Conservation (phyloP, 2,113 vertebrate species). For the Rafetus swinhoei region DNA sequence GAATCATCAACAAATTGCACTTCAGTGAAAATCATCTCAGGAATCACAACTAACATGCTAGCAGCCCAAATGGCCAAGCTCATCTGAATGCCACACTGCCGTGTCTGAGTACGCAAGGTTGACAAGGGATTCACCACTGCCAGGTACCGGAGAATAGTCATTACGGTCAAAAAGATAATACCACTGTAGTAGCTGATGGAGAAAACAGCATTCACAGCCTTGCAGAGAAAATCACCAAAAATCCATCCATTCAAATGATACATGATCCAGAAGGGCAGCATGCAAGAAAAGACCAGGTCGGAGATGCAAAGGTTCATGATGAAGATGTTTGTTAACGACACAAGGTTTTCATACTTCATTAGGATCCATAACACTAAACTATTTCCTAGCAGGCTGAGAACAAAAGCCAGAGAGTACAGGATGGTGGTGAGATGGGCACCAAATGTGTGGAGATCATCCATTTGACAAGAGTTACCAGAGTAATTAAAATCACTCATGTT, state of each 20-base stretch:
- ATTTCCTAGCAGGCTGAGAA: conserved; percentile 91
- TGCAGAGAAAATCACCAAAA: conserved; percentile 84
- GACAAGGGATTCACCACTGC: conserved; percentile 87
- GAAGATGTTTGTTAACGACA: conserved; percentile 87
- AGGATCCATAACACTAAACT: conserved; percentile 87
- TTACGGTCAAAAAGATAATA: conserved; percentile 86
- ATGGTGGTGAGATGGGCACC: conserved; percentile 68
- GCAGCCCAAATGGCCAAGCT: conserved; percentile 79
- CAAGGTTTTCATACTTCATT: conserved; percentile 87
- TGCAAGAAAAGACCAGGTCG: conserved; percentile 87
- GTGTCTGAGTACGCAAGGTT: conserved; percentile 69
- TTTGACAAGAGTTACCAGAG: conserved; percentile 72
- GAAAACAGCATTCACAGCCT: conserved; percentile 83
- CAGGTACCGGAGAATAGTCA: conserved; percentile 88
- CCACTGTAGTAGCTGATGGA: conserved; percentile 90
- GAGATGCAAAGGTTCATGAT: conserved; percentile 92
- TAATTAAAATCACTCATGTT: not conserved
- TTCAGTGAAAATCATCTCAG: conserved; percentile 75
- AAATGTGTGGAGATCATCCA: conserved; percentile 17
- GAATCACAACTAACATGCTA: conserved; percentile 79
- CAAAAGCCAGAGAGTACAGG: conserved; percentile 81
- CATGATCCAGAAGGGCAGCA: conserved; percentile 87
- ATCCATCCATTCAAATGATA: conserved; percentile 80
- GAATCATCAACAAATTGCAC: not conserved
- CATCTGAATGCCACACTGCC: conserved; percentile 61